Evolutionary conservation across 2,888 invertebrate species (phyloP).

Genomic region (Strigamia transsilvanica): DNA sequence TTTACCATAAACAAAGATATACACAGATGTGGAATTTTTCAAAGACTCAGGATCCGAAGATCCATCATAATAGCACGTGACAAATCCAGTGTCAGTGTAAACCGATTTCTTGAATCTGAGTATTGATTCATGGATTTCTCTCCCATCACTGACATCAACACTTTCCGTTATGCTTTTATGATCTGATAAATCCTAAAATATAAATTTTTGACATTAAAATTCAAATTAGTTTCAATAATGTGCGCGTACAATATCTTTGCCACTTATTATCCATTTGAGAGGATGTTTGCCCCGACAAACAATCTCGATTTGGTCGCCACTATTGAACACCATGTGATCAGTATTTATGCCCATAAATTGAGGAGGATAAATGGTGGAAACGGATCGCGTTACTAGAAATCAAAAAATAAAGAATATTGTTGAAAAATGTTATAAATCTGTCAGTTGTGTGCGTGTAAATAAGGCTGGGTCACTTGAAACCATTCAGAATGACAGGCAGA

Average conservation of each 20-base stretch:
- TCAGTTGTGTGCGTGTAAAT: background rate
- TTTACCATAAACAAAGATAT: constrained; percentile 70
- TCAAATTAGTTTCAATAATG: too few species aligned
- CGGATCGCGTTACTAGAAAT: background rate
- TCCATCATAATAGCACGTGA: constrained; percentile 64
- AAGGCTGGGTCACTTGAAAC: background rate
- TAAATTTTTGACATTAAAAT: too few species aligned
- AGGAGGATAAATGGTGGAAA: background rate
- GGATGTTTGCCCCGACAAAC: background rate
- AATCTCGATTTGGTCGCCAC: background rate
- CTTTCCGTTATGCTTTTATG: background rate
- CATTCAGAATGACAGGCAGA: background rate
- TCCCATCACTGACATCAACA: constrained; percentile 5
- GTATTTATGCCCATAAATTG: background rate
- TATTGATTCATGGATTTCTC: constrained; percentile 56
- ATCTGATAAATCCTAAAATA: background rate
- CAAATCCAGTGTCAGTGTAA: constrained; percentile 64
- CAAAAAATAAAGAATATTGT: background rate
- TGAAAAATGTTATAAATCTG: background rate
- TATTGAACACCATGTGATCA: background rate
- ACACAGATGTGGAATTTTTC: constrained; percentile 66
- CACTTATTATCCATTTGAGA: background rate
- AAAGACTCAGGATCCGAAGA: constrained; percentile 62
- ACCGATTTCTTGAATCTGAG: constrained; percentile 56
- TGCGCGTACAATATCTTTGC: too few species aligned